phyloP scores from a whole-genome alignment of 2,888 invertebrate species.

The Drosophila subquinaria region DNA sequence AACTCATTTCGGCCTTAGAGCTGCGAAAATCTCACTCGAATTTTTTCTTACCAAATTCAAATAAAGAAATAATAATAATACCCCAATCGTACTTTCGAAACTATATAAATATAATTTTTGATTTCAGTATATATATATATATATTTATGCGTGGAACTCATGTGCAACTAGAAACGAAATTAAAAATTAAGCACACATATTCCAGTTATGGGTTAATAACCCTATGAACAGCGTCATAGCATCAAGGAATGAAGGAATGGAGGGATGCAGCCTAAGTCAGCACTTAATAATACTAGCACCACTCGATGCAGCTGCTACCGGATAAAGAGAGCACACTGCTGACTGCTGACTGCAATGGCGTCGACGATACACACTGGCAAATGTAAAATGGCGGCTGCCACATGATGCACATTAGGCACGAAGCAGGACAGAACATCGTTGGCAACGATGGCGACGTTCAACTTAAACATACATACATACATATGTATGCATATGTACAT shows the following conservation, averaged over 20 bases:
- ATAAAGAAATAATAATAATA: neutral
- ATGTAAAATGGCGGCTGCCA: conserved; percentile 73
- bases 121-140: neutral
- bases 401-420: conserved; percentile 44
- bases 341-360: conserved; percentile 14
- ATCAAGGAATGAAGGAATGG: neutral
- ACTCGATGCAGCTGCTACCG: conserved; percentile 65
- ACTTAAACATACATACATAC: conserved; percentile 33
- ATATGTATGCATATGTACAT: conserved; percentile 41
- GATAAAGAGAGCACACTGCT: neutral
- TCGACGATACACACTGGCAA: conserved; percentile 47
- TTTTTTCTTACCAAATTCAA: neutral
- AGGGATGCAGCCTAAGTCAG: conserved; percentile 24
- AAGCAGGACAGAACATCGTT: conserved; percentile 35
- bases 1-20: neutral
- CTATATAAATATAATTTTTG: neutral
- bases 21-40: neutral
- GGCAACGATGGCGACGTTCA: conserved; percentile 35
- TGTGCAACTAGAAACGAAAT: neutral
- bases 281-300: conserved; percentile 73
- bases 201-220: conserved; percentile 76
- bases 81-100: too few species aligned
- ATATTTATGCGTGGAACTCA: neutral
- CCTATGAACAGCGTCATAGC: conserved; percentile 16
- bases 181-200: conserved; percentile 20